Conservation (phyloP, 1,140 invertebrate genomes). For the Aphidius gifuensis region DNA sequence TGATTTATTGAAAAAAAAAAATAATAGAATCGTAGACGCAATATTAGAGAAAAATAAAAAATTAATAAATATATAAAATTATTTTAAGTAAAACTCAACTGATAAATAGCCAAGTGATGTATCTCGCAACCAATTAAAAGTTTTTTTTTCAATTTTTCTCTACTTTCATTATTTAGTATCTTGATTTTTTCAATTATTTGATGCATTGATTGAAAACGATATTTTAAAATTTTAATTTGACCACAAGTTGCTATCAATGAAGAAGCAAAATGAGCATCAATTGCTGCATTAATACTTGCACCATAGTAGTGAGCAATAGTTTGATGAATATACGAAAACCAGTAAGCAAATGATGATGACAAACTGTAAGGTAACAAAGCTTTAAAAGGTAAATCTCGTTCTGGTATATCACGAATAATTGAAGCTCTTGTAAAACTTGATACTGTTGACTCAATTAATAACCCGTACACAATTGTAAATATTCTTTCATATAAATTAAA, state of each 20-base stretch:
- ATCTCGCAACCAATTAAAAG: too few relatives aligned
- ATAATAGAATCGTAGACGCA: too few relatives aligned
- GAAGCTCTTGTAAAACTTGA: neutral
- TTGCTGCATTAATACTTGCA: neutral
- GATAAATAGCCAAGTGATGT: too few relatives aligned
- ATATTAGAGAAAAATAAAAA: too few relatives aligned
- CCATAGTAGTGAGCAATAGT: neutral
- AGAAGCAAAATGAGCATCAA: neutral
- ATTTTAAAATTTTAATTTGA: neutral
- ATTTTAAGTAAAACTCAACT: too few relatives aligned
- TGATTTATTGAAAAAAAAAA: too few relatives aligned
- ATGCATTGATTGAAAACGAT: neutral
- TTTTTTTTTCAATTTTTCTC: neutral
- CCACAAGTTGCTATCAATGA: neutral
- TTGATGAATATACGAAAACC: slow-evolving; percentile 4
- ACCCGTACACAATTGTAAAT: neutral
- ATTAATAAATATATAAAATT: too few relatives aligned
- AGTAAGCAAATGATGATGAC: neutral
- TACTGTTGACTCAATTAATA: neutral
- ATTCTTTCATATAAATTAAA: neutral
- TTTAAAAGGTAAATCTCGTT: neutral
- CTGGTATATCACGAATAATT: neutral
- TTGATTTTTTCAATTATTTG: neutral
- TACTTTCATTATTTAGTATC: too few relatives aligned
- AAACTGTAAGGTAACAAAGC: neutral